Conservation (phyloP, 2,113 vertebrate species). For the Menura novaehollandiae region DNA sequence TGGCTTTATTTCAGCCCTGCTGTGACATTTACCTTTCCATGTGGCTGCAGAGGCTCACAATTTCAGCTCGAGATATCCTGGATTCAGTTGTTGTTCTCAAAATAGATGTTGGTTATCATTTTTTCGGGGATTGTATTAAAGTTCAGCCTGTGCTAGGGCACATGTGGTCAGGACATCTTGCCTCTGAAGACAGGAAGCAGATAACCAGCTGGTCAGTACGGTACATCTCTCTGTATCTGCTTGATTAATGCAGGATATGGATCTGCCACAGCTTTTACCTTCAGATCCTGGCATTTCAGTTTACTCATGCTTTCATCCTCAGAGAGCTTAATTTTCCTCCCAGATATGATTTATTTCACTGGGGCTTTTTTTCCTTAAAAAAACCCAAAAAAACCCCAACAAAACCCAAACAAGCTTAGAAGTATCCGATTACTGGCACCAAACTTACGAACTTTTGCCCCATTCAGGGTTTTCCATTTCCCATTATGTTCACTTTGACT, state of each 20-base stretch:
- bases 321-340: not conserved
- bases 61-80: not conserved
- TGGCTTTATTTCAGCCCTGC: not conserved
- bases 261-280: not conserved
- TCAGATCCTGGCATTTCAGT: not conserved
- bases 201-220: not conserved
- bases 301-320: not conserved
- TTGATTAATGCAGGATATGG: conserved; percentile 32
- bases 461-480: conserved; percentile 17
- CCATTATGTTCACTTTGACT: not conserved
- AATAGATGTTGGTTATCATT: not conserved
- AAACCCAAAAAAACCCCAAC: not conserved
- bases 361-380: not conserved
- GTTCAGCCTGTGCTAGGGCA: not conserved
- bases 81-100: not conserved
- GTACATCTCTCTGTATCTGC: not conserved
- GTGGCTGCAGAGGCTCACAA: not conserved
- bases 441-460: conserved; percentile 24
- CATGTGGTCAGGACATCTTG: not conserved
- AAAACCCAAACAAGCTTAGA: conserved; percentile 5
- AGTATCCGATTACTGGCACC: conserved; percentile 1
- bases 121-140: not conserved
- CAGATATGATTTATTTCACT: conserved; percentile 23
- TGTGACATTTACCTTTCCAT: not conserved
- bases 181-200: not conserved